Evolutionary conservation across 2,888 invertebrate genomes (phyloP), one percentile per base, ranked within the genome.

Genomic region (Drosophila limbata): DNA sequence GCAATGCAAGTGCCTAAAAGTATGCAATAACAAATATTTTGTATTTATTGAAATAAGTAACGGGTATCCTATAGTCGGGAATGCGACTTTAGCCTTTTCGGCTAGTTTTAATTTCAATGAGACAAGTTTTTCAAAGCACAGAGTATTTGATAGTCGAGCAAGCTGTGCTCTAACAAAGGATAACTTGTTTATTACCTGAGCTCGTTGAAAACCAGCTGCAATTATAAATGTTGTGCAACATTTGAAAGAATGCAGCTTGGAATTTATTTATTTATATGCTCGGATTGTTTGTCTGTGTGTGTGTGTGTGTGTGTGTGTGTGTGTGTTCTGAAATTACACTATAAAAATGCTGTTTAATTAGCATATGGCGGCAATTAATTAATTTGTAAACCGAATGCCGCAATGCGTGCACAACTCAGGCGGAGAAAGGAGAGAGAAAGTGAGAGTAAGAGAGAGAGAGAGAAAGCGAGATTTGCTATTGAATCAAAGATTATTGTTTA

Each of bases 291-390:
- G 25, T 6, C 2, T 45, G 19, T 8, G 13, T 15, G 35, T 21
- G 42, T 31, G 25, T 35, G 11, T 28, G 28, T 10, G 11, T 48
- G 39, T 65, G 52, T 56, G 35, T 35, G 55, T 60, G 31, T 51
- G 50, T 40, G 57, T 31, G 51, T 51, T 50, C 60, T 47, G 56
- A 69, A 81, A 81, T 84, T 66, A 79, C 71, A 71, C 56, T 66
- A 68, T 69, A 79, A 85, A 88, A 88, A 79, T 83, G 67, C 67
- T 69, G 81, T 90, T 89, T 87, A 90, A 90, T 90, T 90, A 87
- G 85, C 89, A 90, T 89, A 90, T 87, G 90, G 69, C 60, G 68
- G 79, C 88, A 87, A 84, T 84, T 84, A 90, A 84, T 84, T 85
- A 85, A 90, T 89, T 90, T 81, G 77, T 75, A 77, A 83, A 52